Evolutionary conservation across 92 coral and sea anemone species (phyloP).

Genomic region (Siderastrea radians): DNA sequence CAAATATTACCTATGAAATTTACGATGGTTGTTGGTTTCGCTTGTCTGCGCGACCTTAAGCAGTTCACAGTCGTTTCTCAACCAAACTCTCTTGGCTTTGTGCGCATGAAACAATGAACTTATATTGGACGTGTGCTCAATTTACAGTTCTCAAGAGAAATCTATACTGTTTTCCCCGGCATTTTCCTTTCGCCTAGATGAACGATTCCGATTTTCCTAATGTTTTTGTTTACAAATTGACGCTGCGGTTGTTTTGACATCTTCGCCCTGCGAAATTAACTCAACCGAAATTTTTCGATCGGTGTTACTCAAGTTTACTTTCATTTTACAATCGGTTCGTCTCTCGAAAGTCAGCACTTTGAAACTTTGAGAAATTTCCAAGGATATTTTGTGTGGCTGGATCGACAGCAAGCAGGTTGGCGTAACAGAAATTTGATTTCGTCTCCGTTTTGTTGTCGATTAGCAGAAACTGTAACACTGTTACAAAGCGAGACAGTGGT

Average conservation of each 20-base stretch:
- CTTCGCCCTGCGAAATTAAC: slow-evolving; percentile 20
- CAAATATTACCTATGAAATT: slow-evolving; percentile 31
- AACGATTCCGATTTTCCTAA: slow-evolving; percentile 1
- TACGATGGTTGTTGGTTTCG: slow-evolving; percentile 27
- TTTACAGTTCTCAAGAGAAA: background rate
- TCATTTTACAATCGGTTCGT: slow-evolving; percentile 1
- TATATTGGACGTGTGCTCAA: background rate
- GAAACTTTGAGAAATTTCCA: background rate
- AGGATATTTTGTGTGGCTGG: background rate
- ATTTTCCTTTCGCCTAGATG: slow-evolving; percentile 7
- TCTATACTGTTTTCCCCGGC: background rate
- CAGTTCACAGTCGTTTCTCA: background rate
- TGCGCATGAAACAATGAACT: background rate
- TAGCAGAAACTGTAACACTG: background rate
- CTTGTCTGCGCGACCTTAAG: background rate
- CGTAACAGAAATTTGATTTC: slow-evolving; percentile 19
- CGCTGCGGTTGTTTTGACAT: slow-evolving; percentile 42
- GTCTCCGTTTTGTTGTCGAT: background rate
- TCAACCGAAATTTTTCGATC: background rate
- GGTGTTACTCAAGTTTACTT: slow-evolving; percentile 4
- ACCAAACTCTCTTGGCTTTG: slow-evolving; percentile 16
- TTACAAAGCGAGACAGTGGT: background rate
- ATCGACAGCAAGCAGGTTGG: background rate
- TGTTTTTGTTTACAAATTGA: slow-evolving; percentile 51
- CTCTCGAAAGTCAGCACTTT: slow-evolving; percentile 14